Evolutionary conservation across 1,140 invertebrate species (phyloP).

Genomic region (Panagrolaimus sp.): DNA sequence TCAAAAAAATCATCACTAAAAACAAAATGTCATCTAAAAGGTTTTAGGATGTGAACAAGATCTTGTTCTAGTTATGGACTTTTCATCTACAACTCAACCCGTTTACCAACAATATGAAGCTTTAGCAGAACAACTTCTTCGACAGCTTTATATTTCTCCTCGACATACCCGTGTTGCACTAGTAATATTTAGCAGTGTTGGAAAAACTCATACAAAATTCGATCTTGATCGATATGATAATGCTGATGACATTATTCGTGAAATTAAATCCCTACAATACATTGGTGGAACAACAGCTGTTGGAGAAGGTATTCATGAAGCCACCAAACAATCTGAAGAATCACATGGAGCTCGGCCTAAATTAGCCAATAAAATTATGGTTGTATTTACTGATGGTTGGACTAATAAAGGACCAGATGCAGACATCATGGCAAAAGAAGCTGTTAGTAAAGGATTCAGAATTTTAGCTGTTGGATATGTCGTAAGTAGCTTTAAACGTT

Average conservation of each 20-base stretch:
- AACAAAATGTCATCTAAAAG: background rate
- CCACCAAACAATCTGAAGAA: conserved; percentile 40
- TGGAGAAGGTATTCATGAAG: conserved; percentile 49
- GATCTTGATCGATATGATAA: conserved; percentile 48
- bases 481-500: conserved; percentile 26
- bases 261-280: conserved; percentile 42
- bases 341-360: conserved; percentile 44
- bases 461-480: conserved; percentile 40
- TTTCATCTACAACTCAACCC: conserved; percentile 52
- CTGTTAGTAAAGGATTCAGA: conserved; percentile 35
- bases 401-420: conserved; percentile 49
- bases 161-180: conserved; percentile 54
- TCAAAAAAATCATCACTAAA: background rate
- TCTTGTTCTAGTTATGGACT: conserved; percentile 52
- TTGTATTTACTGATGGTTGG: conserved; percentile 52
- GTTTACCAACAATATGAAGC: conserved; percentile 46
- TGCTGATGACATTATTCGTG: conserved; percentile 46
- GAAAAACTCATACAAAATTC: conserved; percentile 49
- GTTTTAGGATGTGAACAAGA: conserved; percentile 48
- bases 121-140: conserved; percentile 39
- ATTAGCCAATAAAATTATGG: conserved; percentile 50
- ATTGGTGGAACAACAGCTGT: conserved; percentile 53
- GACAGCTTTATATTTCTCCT: conserved; percentile 46
- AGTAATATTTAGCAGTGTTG: conserved; percentile 47
- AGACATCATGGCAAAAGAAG: conserved; percentile 24